Percentiles rank a stretch among this genome's conserved stretches.
phyloP scores from a whole-genome alignment of 2,888 invertebrate species.

The Plebejus melissa region DNA sequence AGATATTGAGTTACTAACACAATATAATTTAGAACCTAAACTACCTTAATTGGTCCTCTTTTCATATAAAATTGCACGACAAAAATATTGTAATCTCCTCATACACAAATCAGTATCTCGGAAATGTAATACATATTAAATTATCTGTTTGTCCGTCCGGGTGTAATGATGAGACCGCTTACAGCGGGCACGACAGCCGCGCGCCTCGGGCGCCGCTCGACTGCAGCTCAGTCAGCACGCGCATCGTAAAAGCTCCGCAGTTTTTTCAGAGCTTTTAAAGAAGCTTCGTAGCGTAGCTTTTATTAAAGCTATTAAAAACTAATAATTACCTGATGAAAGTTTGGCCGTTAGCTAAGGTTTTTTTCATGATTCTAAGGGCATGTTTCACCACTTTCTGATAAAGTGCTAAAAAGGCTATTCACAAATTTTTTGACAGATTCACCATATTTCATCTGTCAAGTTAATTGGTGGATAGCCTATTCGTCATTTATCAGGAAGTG shows the following conservation, averaged over 20 bases:
- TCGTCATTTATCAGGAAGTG: too few species aligned
- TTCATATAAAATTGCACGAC: too few species aligned
- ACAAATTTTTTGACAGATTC: too few species aligned
- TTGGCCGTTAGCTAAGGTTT: too few species aligned
- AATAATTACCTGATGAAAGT: background rate
- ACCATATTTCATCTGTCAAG: too few species aligned
- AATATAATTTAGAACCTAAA: too few species aligned
- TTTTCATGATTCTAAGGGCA: too few species aligned
- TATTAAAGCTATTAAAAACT: background rate
- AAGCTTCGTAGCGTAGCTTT: background rate
- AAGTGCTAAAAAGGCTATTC: too few species aligned
- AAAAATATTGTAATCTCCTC: background rate
- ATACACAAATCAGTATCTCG: background rate
- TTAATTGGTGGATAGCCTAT: too few species aligned
- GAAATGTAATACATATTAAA: constrained; percentile 28
- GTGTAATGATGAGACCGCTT: constrained; percentile 51
- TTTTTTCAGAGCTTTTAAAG: background rate
- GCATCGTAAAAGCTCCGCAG: constrained; percentile 36
- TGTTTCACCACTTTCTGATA: too few species aligned
- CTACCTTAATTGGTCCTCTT: too few species aligned
- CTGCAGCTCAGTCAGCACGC: constrained; percentile 52
- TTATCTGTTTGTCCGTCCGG: constrained; percentile 40
- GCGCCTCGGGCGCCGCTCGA: constrained; percentile 59
- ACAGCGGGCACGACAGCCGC: constrained; percentile 63
- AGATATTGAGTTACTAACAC: too few species aligned